Base-by-base conservation (phyloP, 2,797 vertebrate genomes). In the Dipus sagitta region DNA sequence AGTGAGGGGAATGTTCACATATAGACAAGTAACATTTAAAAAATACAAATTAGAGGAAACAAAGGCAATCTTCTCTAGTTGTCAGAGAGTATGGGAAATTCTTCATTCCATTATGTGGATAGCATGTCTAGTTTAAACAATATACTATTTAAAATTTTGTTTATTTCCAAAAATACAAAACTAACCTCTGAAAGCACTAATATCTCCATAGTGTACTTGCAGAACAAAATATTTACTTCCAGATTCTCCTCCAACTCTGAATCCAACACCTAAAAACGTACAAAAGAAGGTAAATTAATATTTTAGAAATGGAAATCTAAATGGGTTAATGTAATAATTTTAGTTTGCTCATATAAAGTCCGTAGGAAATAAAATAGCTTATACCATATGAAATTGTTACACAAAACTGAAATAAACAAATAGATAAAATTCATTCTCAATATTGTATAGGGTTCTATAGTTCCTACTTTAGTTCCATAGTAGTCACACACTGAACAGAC, bases 121-220 rank as follows among this genome's bases (percentile, higher is more conserved):
- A 75, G 13, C 23, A 64, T 2, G 67, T 34, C 9, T 71, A 67
- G 18, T 58, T 93, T 83, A 82, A 91, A 72, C 8, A 54, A 65
- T 32, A 80, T 2, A 68, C 42, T 67, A 64, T 0, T 92, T 14
- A 92, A 85, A 83, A 24, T 42, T 83, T 18, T 62, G 11, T 15
- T 84, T 32, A 32, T 30, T 58, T 14, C 58, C 60, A 90, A 0
- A 75, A 87, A 92, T 94, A 94, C 14, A 88, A 96, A 86, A 96
- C 98, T 85, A 97, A 99, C 99, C 99, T 98, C 96, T 98, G 94
- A 99, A 99, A 96, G 98, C 98, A 97, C 94, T 97, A 91, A 99
- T 79, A 86, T 99, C 99, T n/a, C 99, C 99, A 94, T 99, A 99
- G 98, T 99, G 99, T 52, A 99, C 99, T 96, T 99, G 99, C 34